These are phyloP conservation scores for Sturmia bella DNA, from an alignment of 2,888 invertebrate genomes.

Conservation along the genomic window DNA sequence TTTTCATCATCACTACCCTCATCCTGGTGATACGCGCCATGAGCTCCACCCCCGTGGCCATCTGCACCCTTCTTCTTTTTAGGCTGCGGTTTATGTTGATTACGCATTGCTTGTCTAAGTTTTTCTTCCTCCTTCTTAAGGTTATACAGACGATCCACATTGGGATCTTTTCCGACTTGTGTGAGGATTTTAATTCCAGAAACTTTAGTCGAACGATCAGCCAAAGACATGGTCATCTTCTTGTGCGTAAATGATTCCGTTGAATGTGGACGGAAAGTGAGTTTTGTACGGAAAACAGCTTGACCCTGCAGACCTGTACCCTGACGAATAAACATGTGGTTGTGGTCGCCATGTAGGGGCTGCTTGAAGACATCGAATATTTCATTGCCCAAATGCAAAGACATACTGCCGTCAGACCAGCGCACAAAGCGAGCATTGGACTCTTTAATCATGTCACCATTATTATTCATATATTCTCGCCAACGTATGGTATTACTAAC, in stretches of 20 bases:
- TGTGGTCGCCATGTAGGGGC: constrained; percentile 96
- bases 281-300: constrained; percentile 97
- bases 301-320: constrained; percentile 99
- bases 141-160: constrained; percentile 93
- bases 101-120: constrained; percentile 92
- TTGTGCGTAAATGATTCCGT: constrained; percentile 99
- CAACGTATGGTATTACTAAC: constrained; percentile 99
- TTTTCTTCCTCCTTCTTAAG: constrained; percentile 99
- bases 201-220: constrained; percentile 96
- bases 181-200: constrained; percentile 97
- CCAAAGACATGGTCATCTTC: constrained; percentile 98
- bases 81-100: constrained; percentile 83
- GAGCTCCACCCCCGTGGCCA: constrained; percentile 80
- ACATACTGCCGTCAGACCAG: constrained; percentile 99
- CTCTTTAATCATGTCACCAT: constrained; percentile 91
- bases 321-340: constrained; percentile 95
- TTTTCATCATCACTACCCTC: constrained; percentile 97
- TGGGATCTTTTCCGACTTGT: constrained; percentile 91
- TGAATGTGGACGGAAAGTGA: constrained; percentile 98
- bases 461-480: constrained; percentile 91
- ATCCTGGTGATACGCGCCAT: constrained; percentile 83
- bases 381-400: constrained; percentile 97
- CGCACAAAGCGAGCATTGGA: constrained; percentile 97
- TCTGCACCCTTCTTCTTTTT: constrained; percentile 81
- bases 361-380: constrained; percentile 99